A percentile compares a stretch with the other conserved stretches of the same genome.
Conservation (phyloP, 2,113 vertebrate species). For the Colinus virginianus region DNA sequence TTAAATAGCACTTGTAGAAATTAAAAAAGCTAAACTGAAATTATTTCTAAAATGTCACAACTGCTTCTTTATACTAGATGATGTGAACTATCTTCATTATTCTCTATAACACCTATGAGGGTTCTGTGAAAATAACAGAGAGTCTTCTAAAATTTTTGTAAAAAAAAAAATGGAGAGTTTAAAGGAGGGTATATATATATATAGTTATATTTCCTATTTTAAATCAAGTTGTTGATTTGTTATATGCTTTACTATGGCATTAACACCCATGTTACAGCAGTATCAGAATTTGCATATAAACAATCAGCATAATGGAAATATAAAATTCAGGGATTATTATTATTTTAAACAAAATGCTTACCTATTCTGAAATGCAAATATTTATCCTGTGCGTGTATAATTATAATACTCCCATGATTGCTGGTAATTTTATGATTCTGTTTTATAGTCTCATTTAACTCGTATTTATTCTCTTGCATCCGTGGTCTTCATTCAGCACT, state of each 20-base stretch:
- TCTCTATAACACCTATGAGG: slow-evolving; percentile 82
- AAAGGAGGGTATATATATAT: background rate
- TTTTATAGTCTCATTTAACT: slow-evolving; percentile 40
- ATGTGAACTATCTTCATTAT: slow-evolving; percentile 89
- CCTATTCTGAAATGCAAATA: slow-evolving; percentile 63
- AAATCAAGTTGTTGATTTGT: slow-evolving; percentile 44
- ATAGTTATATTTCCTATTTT: slow-evolving; percentile 42
- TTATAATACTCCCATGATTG: slow-evolving; percentile 25
- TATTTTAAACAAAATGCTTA: slow-evolving; percentile 63
- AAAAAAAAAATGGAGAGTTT: slow-evolving; percentile 30
- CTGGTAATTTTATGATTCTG: slow-evolving; percentile 16
- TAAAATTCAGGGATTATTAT: slow-evolving; percentile 42
- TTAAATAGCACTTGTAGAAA: slow-evolving; percentile 77
- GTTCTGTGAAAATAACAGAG: slow-evolving; percentile 70
- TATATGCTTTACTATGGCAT: slow-evolving; percentile 64
- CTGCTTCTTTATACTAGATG: slow-evolving; percentile 77
- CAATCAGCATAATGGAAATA: slow-evolving; percentile 63
- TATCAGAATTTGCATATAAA: slow-evolving; percentile 72
- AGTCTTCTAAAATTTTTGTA: slow-evolving; percentile 69
- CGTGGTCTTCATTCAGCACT: slow-evolving; percentile 39
- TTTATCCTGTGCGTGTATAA: slow-evolving; percentile 59
- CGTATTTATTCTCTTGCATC: slow-evolving; percentile 20
- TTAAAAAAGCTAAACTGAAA: slow-evolving; percentile 81
- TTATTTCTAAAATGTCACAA: slow-evolving; percentile 87
- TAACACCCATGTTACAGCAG: slow-evolving; percentile 70